Base-by-base conservation (phyloP, 2,888 invertebrate species). In the Dexiosoma caninum region DNA sequence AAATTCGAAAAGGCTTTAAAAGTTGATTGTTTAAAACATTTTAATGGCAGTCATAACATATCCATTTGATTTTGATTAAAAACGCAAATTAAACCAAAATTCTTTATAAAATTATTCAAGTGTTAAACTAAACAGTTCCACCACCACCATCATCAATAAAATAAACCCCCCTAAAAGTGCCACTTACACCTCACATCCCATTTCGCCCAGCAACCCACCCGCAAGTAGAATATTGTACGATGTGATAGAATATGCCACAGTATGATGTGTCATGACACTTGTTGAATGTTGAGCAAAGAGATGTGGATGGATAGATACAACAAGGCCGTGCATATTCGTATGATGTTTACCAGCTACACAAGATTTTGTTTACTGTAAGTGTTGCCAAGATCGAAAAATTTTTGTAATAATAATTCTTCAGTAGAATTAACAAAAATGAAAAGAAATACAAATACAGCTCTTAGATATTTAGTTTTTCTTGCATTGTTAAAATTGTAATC, bases 1-100 rank as follows among this genome's bases (percentile, higher is more conserved):
- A 67, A 67, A 30, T n/a, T 40, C 21, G 42, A 12, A 23, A 72
- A 44, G 2, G 23, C 53, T 53, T 62, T 42, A 23, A 70, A 16
- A 57, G 46, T 10, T 14, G 35, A 6, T 23, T 44, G 12, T 19
- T n/a, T n/a, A n/a, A n/a, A n/a, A n/a, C n/a, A n/a, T n/a, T n/a
- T n/a, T n/a, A n/a, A n/a, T n/a, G 9, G 42, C 32, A 44, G n/a
- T n/a, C 32, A 46, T 57, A 21, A 4, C 23, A 35, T 9, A 66
- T 30, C 30, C 30, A 57, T 74, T 59, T 59, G n/a, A 37, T 42
- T 59, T 75, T 66, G 49, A 59, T 59, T 57, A 59, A 67, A 76
- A 67, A 53, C 23, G 23, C 59, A 76, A 67, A 51, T 60, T 23
- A 76, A 51, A 76, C 19, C 23, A 44, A 67, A 59, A 59, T 16